phyloP scores from a whole-genome alignment of 1,140 invertebrate genomes.

The Drosophila ohnishii region DNA sequence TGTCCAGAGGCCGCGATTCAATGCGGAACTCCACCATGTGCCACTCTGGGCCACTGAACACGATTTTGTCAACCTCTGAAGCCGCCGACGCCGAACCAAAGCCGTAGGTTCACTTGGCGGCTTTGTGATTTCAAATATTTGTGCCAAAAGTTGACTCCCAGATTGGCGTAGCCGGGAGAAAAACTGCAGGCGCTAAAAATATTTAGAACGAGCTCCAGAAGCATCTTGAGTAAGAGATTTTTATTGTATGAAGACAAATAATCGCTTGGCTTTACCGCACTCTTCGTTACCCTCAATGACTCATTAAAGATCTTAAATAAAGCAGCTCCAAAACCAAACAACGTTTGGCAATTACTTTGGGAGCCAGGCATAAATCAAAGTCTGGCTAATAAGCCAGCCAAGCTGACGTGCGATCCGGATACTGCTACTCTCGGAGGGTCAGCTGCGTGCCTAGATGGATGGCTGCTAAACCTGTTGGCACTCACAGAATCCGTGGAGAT shows the following conservation, averaged over 20 bases:
- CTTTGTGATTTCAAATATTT: conserved; percentile 64
- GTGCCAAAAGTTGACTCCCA: conserved; percentile 55
- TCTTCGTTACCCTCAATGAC: conserved; percentile 11
- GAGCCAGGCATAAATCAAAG: conserved; percentile 62
- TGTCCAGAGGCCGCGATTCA: conserved; percentile 60
- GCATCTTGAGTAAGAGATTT: background rate
- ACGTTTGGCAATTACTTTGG: conserved; percentile 61
- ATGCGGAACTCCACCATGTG: conserved; percentile 62
- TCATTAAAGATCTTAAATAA: conserved; percentile 38
- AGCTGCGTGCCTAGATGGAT: conserved; percentile 7
- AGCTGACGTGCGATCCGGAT: conserved; percentile 30
- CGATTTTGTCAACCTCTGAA: conserved; percentile 76
- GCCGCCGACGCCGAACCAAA: conserved; percentile 49
- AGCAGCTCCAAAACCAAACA: conserved; percentile 20
- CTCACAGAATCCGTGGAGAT: conserved; percentile 26
- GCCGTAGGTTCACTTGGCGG: conserved; percentile 45
- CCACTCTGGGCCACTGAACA: conserved; percentile 53
- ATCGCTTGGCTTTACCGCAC: background rate
- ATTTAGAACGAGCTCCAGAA: background rate
- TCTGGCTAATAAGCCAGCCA: conserved; percentile 60
- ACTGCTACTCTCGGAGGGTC: conserved; percentile 11
- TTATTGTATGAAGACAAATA: background rate
- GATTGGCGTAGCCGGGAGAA: conserved; percentile 2
- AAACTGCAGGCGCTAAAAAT: conserved; percentile 37
- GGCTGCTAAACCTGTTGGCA: conserved; percentile 58